Evolutionary conservation across 2,113 vertebrate genomes (phyloP).

Genomic region (Girardinichthys multiradiatus): DNA sequence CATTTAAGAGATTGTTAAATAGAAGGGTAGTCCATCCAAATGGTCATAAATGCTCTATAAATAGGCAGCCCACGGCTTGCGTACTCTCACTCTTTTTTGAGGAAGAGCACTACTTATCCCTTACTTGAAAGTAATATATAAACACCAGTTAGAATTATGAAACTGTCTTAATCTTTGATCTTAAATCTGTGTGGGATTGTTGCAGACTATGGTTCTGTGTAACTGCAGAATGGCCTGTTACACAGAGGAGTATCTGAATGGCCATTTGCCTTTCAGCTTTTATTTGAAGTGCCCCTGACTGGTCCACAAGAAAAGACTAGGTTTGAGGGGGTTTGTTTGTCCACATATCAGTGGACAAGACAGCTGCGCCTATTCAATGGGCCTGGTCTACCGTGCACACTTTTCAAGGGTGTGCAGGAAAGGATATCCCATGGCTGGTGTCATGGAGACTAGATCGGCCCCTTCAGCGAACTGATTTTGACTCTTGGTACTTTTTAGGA

Average conservation of each 20-base stretch:
- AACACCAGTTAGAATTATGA: slow-evolving; percentile 27
- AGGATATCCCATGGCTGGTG: slow-evolving; percentile 49
- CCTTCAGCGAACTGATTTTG: slow-evolving; percentile 39
- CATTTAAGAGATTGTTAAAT: slow-evolving; percentile 58
- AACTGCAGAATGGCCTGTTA: slow-evolving; percentile 75
- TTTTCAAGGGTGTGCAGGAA: slow-evolving; percentile 59
- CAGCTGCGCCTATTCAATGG: slow-evolving; percentile 86
- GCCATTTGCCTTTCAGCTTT: slow-evolving; percentile 80
- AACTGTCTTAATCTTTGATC: slow-evolving; percentile 24
- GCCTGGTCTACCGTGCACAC: slow-evolving; percentile 59
- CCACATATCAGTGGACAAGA: slow-evolving; percentile 83
- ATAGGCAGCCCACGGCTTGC: slow-evolving; percentile 17
- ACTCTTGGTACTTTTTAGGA: slow-evolving; percentile 31
- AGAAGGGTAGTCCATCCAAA: slow-evolving; percentile 59
- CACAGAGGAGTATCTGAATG: slow-evolving; percentile 84
- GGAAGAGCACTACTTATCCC: slow-evolving; percentile 35
- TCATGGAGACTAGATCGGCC: slow-evolving; percentile 49
- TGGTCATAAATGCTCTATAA: slow-evolving; percentile 71
- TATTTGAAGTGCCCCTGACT: slow-evolving; percentile 83
- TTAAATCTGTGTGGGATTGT: slow-evolving; percentile 20
- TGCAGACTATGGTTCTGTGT: slow-evolving; percentile 60
- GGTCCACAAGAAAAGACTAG: slow-evolving; percentile 80
- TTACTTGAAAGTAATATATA: not conserved
- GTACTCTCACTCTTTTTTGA: slow-evolving; percentile 3
- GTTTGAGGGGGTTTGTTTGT: slow-evolving; percentile 84